phyloP scores from a whole-genome alignment of 2,113 vertebrate genomes.

The Paedocypris sp. region DNA sequence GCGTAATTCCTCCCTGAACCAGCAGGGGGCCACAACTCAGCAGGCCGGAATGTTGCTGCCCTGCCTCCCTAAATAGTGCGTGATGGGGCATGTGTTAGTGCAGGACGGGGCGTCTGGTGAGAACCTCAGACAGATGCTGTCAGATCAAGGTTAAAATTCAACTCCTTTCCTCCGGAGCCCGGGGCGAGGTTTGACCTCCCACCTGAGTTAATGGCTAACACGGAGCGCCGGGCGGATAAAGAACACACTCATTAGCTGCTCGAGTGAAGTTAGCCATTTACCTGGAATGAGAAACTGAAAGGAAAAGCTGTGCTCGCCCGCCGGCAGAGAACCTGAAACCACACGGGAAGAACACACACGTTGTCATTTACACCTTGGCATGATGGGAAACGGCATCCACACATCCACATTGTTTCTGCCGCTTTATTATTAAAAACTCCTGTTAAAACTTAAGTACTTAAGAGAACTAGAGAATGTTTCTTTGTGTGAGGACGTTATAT shows the following conservation, averaged over 20 bases:
- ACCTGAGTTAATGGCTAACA: background rate
- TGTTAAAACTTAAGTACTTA: no score
- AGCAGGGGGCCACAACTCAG: background rate
- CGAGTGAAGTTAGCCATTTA: conserved; percentile 37
- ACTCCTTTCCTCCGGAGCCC: background rate
- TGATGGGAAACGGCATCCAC: background rate
- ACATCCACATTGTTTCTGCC: background rate
- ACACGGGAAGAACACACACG: background rate
- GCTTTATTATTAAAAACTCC: no score
- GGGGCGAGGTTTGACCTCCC: background rate
- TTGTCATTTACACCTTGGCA: background rate
- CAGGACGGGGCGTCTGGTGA: background rate
- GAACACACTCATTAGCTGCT: background rate
- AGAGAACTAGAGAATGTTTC: no score
- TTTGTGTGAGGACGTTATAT: no score
- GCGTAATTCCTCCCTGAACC: no score
- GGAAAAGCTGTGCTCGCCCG: conserved; percentile 81
- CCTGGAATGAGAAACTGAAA: conserved; percentile 96
- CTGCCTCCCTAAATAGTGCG: background rate
- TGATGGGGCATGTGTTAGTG: background rate
- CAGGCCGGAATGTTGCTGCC: background rate
- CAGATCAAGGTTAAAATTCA: conserved; percentile 6
- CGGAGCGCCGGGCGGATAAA: background rate
- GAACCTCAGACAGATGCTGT: background rate
- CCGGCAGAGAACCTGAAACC: conserved; percentile 69